Evolutionary conservation across 1,140 invertebrate genomes (phyloP).

Genomic region (Agrypnia vestita): DNA sequence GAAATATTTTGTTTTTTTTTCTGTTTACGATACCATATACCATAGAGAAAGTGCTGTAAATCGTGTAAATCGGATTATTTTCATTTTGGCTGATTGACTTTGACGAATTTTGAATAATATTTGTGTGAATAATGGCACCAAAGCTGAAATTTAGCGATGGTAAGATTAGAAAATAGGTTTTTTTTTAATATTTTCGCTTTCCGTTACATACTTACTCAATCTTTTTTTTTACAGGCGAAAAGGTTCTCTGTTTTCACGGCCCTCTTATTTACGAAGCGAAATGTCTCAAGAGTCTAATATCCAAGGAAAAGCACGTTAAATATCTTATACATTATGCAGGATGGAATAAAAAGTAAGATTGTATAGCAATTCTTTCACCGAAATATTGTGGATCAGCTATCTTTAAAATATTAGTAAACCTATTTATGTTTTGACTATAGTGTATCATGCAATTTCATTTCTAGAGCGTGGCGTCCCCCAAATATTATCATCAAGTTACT

Average conservation of each 20-base stretch:
- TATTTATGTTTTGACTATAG: too few relatives aligned
- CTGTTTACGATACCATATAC: too few relatives aligned
- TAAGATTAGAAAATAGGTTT: constrained; percentile 62
- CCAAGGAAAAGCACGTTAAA: constrained; percentile 89
- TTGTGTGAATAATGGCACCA: constrained; percentile 63
- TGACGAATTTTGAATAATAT: not conserved
- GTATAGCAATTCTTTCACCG: not conserved
- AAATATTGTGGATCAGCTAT: too few relatives aligned
- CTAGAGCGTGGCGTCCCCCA: too few relatives aligned
- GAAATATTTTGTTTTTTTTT: too few relatives aligned
- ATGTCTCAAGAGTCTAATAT: constrained; percentile 88
- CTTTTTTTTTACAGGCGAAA: constrained; percentile 82
- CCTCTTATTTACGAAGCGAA: constrained; percentile 97
- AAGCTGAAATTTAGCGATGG: constrained; percentile 80
- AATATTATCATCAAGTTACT: too few relatives aligned
- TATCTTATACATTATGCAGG: constrained; percentile 98
- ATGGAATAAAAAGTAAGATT: constrained; percentile 95
- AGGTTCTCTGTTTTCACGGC: constrained; percentile 96
- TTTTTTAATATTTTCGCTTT: not conserved
- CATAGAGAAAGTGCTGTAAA: too few relatives aligned
- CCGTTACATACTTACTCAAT: constrained; percentile 4
- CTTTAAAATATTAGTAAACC: too few relatives aligned
- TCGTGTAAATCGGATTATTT: too few relatives aligned
- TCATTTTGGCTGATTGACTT: too few relatives aligned
- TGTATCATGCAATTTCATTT: too few relatives aligned